phyloP scores from a whole-genome alignment of 2,113 vertebrate genomes.

The Etheostoma spectabile region DNA sequence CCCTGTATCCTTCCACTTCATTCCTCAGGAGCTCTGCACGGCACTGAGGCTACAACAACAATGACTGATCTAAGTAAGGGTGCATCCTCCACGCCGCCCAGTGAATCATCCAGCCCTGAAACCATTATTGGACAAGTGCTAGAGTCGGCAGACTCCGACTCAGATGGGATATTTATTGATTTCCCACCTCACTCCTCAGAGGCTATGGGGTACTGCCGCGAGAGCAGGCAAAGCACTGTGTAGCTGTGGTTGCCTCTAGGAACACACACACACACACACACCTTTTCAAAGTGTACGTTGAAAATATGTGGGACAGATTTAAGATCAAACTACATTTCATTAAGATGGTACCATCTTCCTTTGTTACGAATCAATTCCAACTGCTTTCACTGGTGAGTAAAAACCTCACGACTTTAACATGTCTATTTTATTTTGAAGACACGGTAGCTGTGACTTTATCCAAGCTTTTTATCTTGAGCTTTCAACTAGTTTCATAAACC shows the following conservation, averaged over 20 bases:
- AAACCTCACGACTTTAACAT: slow-evolving; percentile 32
- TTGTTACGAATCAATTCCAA: slow-evolving; percentile 44
- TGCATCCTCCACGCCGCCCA: slow-evolving; percentile 81
- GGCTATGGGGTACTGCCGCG: slow-evolving; percentile 65
- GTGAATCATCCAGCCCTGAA: slow-evolving; percentile 92
- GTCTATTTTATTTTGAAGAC: slow-evolving; percentile 2
- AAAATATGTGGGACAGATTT: slow-evolving; percentile 31
- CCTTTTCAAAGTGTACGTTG: slow-evolving; percentile 12
- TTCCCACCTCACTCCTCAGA: slow-evolving; percentile 84
- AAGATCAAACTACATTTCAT: slow-evolving; percentile 35
- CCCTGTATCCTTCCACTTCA: slow-evolving; percentile 76
- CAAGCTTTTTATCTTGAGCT: background rate
- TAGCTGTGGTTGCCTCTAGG: slow-evolving; percentile 58
- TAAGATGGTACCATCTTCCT: slow-evolving; percentile 54
- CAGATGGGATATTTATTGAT: slow-evolving; percentile 96
- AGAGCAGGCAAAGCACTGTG: slow-evolving; percentile 79
- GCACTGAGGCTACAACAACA: slow-evolving; percentile 75
- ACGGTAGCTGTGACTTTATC: background rate
- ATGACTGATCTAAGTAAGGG: slow-evolving; percentile 84
- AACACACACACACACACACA: background rate
- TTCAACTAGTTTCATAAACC: background rate
- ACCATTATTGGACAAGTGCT: slow-evolving; percentile 92
- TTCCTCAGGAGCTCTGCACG: slow-evolving; percentile 81
- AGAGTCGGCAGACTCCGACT: slow-evolving; percentile 92
- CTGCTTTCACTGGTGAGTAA: slow-evolving; percentile 53